Evolutionary conservation across 2,888 invertebrate species (phyloP), one percentile per base, ranked within the genome.

Genomic region (Erebia ligea): DNA sequence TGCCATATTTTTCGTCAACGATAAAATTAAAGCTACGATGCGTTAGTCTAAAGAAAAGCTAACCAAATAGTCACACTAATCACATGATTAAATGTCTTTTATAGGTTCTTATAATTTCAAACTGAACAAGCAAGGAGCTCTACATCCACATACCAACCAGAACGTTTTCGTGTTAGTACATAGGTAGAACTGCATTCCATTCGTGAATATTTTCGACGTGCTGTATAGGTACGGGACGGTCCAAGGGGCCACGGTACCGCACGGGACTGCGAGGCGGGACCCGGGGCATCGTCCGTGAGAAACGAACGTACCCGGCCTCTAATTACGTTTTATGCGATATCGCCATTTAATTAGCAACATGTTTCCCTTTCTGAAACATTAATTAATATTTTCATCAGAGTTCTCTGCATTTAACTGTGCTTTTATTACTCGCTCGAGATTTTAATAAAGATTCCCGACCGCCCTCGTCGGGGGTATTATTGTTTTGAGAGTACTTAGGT

Each of bases 321-420:
- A 92, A 92, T 92, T 92, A 92, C 90, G 89, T 88, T 90, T 91
- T 90, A 92, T 91, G 88, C 90, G 89, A 91, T 92, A 92, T 92
- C 90, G 92, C 89, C 92, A 90, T 92, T 92, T 92, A 91, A 92
- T 92, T 92, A 92, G 92, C 91, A 90, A 92, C 90, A 90, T 91
- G 91, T 91, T 92, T 90, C 87, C 88, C 90, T 92, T 92, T 91
- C 88, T 89, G 86, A 88, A 90, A 91, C 91, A 91, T 91, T 92
- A 92, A 92, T 92, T 92, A 92, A 92, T 92, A 92, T 92, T 92
- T 92, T 91, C 91, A 92, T 91, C 91, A 89, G 91, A 89, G 87
- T 89, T 90, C 89, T 84, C 88, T 87, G 88, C 91, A 89, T 92
- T 91, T 90, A 90, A 91, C 89, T 91, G 92, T 91, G 88, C 89